These are phyloP conservation scores for Chelonus insularis DNA, from an alignment of 1,140 invertebrate species.

Conservation along the genomic window DNA sequence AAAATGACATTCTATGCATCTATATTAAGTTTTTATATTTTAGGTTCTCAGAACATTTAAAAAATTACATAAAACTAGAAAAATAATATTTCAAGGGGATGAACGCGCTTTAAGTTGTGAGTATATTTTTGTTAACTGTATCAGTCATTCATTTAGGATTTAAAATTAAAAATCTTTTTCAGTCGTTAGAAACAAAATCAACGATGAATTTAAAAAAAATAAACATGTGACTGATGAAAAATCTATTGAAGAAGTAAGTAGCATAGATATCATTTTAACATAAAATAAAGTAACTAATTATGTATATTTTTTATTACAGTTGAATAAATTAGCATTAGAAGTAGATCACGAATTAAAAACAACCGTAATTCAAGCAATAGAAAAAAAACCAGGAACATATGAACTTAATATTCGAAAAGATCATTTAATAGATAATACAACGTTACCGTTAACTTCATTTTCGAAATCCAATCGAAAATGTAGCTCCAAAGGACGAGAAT, in stretches of 20 bases:
- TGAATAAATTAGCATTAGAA: constrained; percentile 65
- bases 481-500: constrained; percentile 6
- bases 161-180: constrained; percentile 25
- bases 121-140: constrained; percentile 6
- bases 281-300: too few species aligned
- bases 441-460: constrained; percentile 15
- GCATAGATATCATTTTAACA: too few species aligned
- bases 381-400: constrained; percentile 65
- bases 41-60: constrained; percentile 69
- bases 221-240: constrained; percentile 60
- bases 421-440: constrained; percentile 21
- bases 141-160: constrained; percentile 5
- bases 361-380: constrained; percentile 66
- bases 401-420: constrained; percentile 30
- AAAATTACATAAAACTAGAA: constrained; percentile 66
- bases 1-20: too few species aligned
- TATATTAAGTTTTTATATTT: constrained; percentile 41
- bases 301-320: constrained; percentile 59
- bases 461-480: too few species aligned
- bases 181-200: constrained; percentile 65
- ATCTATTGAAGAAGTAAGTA: constrained; percentile 64
- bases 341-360: constrained; percentile 69
- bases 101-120: constrained; percentile 62
- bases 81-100: constrained; percentile 67
- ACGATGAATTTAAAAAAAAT: constrained; percentile 68